Conservation (phyloP, 2,888 invertebrate species). For the Bembecia ichneumoniformis region DNA sequence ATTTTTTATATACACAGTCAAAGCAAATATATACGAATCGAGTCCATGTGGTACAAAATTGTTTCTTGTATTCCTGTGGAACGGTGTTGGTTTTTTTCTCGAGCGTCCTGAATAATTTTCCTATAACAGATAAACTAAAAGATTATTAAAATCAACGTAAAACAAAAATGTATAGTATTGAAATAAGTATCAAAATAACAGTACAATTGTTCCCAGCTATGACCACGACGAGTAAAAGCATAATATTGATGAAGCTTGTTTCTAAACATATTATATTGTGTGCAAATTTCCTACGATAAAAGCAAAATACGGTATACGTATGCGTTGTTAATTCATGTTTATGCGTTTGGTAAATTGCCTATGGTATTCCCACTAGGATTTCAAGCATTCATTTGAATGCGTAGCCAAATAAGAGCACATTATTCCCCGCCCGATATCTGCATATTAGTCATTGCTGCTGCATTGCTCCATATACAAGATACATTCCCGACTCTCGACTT, state of each 20-base stretch:
- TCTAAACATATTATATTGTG: constrained; percentile 46
- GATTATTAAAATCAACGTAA: neutral
- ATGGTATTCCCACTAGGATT: constrained; percentile 20
- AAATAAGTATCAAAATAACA: constrained; percentile 21
- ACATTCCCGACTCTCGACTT: neutral
- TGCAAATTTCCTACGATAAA: constrained; percentile 54
- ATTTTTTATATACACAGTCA: too few species aligned
- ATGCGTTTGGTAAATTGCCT: constrained; percentile 21
- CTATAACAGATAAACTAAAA: neutral
- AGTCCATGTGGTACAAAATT: too few species aligned
- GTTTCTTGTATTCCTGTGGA: too few species aligned
- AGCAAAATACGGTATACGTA: constrained; percentile 32
- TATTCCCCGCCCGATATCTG: neutral
- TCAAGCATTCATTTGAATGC: neutral
- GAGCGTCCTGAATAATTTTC: too few species aligned
- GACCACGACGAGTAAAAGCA: constrained; percentile 33
- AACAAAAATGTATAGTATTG: neutral
- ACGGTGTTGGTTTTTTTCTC: too few species aligned
- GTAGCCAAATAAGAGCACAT: constrained; percentile 24
- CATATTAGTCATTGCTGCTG: neutral
- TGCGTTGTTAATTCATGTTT: constrained; percentile 24
- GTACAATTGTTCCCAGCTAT: constrained; percentile 36
- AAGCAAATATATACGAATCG: too few species aligned
- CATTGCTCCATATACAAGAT: neutral
- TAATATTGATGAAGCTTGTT: constrained; percentile 45